Evolutionary conservation across 1,140 invertebrate species (phyloP), one percentile per base, ranked within the genome.

Genomic region (Prorops nasuta): DNA sequence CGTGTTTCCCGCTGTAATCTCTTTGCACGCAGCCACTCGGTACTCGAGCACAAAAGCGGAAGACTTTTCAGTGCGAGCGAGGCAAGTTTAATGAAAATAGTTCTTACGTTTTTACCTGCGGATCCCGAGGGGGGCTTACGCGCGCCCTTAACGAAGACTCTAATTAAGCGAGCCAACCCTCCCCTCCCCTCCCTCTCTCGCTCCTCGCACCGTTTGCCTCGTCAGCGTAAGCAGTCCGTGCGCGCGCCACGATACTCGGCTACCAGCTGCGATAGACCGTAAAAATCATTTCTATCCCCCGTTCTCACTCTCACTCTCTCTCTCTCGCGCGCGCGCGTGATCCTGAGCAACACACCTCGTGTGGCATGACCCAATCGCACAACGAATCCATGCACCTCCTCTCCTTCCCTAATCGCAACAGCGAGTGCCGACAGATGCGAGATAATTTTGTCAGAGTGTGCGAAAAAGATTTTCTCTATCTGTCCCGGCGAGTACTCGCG

Each of bases 71-170:
- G 44, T 42, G 58, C 57, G 56, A 58, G 60, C 55, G 53, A 16
- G 52, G 46, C 50, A 66, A 69, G 61, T 71, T 68, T 69, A 69
- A 71, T 71, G 69, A 69, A 71, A 71, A 71, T 71, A 69, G 67
- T 70, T 71, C 55, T 68, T 69, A 64, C 62, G 64, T 70, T 69
- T 69, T 71, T 67, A 64, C 58, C 58, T 43, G 51, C 44, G 45
- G 48, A 51, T 60, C 64, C 57, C 61, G 42, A 45, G 49, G 49
- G 46, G 51, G 54, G 36, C 44, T 47, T 45, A 39, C 22, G 49
- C 59, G 56, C 53, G 54, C 54, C 63, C 56, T 63, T 68, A 69
- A 68, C 66, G 60, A 69, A 67, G 64, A 67, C 67, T 69, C 64
- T 69, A 69, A 69, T 69, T 69, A 66, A 67, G 61, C 50, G 47